phyloP scores from a whole-genome alignment of 2,888 invertebrate genomes.

The Listrodromus nycthemerus region DNA sequence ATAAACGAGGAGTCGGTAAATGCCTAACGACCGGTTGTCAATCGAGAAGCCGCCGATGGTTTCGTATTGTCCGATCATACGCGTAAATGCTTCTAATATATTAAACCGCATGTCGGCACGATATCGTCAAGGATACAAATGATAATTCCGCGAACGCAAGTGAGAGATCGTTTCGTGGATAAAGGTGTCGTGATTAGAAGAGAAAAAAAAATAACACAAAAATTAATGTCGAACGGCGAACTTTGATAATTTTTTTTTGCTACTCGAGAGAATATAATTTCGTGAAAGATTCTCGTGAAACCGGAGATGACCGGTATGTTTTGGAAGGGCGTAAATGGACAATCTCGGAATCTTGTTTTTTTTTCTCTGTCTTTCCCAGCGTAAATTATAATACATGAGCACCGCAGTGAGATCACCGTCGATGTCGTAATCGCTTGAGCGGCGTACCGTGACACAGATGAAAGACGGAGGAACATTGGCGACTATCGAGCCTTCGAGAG shows the following conservation, averaged over 20 bases:
- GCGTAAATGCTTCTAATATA: constrained; percentile 10
- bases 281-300: background rate
- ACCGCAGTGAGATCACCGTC: constrained; percentile 72
- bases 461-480: constrained; percentile 16
- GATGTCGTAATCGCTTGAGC: constrained; percentile 75
- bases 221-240: background rate
- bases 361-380: constrained; percentile 28
- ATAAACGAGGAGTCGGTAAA: constrained; percentile 50
- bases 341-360: constrained; percentile 14
- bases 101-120: background rate
- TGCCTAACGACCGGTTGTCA: constrained; percentile 26
- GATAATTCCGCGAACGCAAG: background rate
- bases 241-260: background rate
- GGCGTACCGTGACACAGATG: constrained; percentile 74
- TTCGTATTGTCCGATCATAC: constrained; percentile 13
- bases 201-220: constrained; percentile 26
- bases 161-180: background rate
- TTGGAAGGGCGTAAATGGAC: constrained; percentile 40
- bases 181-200: background rate
- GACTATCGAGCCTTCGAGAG: constrained; percentile 16
- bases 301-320: background rate
- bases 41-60: background rate
- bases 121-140: background rate
- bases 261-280: background rate
- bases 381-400: constrained; percentile 64